phyloP scores from a whole-genome alignment of 2,888 invertebrate genomes.

The Acronicta leporina region DNA sequence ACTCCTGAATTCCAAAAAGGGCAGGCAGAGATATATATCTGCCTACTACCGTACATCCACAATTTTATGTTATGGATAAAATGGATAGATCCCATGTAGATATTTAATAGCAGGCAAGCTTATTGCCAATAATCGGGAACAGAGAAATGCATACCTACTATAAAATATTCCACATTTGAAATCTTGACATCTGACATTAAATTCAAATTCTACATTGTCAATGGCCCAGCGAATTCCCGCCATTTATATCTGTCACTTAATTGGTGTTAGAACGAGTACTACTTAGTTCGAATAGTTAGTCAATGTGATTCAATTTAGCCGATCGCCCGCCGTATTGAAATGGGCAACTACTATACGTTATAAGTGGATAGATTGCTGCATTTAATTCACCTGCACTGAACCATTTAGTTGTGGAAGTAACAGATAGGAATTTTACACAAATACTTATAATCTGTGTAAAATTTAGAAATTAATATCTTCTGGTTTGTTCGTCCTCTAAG shows the following conservation, averaged over 20 bases:
- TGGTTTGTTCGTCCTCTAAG: no score
- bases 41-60: no score
- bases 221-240: constrained; percentile 20
- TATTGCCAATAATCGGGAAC: no score
- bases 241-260: constrained; percentile 38
- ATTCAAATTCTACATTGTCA: constrained; percentile 22
- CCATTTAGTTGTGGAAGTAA: constrained; percentile 8
- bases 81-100: no score
- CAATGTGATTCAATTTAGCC: constrained; percentile 34
- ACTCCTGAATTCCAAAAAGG: no score
- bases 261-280: constrained; percentile 11
- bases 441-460: neutral
- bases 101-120: no score
- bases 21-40: no score
- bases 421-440: neutral
- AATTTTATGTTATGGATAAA: no score
- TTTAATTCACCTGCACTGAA: constrained; percentile 40
- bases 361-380: constrained; percentile 30
- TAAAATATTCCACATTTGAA: neutral
- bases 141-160: no score
- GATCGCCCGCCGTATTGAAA: constrained; percentile 32
- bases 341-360: constrained; percentile 26
- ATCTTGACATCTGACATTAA: constrained; percentile 13
- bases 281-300: constrained; percentile 35
- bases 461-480: no score